Evolutionary conservation across 2,888 invertebrate genomes (phyloP).

Genomic region (Lampropteryx suffumata): DNA sequence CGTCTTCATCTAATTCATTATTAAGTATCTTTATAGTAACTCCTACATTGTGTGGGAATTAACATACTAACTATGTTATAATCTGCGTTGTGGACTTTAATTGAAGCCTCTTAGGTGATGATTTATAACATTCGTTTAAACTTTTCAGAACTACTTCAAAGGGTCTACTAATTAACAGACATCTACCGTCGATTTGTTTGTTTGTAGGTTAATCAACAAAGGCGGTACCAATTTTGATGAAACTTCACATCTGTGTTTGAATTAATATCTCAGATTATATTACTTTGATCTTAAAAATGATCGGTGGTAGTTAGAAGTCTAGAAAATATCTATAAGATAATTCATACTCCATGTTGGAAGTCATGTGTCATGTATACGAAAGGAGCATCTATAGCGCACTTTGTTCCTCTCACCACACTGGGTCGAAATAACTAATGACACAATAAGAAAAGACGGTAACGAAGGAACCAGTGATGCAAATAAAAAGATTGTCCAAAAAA

Average conservation of each 20-base stretch:
- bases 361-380: too few species aligned
- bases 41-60: background rate
- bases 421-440: too few species aligned
- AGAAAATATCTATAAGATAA: too few species aligned
- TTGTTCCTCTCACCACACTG: too few species aligned
- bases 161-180: conserved; percentile 17
- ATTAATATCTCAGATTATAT: too few species aligned
- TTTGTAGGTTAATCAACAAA: conserved; percentile 6
- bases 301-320: too few species aligned
- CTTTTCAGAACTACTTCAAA: conserved; percentile 16
- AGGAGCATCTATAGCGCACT: too few species aligned
- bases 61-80: background rate
- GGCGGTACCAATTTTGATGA: background rate
- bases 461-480: too few species aligned
- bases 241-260: background rate
- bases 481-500: too few species aligned
- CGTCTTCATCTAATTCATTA: conserved; percentile 12
- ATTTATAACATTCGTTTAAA: conserved; percentile 22
- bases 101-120: conserved; percentile 25
- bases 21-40: background rate
- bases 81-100: conserved; percentile 21
- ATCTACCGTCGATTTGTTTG: conserved; percentile 19
- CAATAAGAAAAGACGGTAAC: too few species aligned
- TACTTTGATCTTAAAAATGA: too few species aligned
- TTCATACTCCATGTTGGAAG: too few species aligned